Percentiles rank a stretch among this genome's conserved stretches.
These are phyloP conservation scores for Mimachlamys varia DNA, from an alignment of 2,888 invertebrate genomes.

Conservation along the genomic window DNA sequence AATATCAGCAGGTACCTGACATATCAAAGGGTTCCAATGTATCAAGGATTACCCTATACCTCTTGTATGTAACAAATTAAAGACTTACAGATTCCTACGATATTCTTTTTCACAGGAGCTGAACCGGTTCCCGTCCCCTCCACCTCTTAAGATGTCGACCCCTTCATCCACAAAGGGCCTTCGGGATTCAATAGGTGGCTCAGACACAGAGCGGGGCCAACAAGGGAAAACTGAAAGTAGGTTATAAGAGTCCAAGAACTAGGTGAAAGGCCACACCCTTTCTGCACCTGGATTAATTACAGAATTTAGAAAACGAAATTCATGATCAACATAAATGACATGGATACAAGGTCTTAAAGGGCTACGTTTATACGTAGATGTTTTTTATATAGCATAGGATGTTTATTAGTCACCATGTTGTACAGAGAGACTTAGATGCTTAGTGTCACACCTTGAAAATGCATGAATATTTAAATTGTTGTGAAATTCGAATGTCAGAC, in stretches of 20 bases:
- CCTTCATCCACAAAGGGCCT: conserved; percentile 48
- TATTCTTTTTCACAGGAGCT: conserved; percentile 61
- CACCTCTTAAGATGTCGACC: conserved; percentile 54
- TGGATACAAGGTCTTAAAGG: background rate
- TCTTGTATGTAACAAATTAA: no score
- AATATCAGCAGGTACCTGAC: no score
- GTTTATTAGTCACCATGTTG: background rate
- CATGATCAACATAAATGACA: background rate
- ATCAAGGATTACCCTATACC: background rate
- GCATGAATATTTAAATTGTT: background rate
- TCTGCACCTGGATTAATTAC: background rate
- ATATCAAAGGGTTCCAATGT: background rate
- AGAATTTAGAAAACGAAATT: no score
- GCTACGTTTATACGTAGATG: background rate
- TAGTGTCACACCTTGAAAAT: background rate
- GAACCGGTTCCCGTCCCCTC: conserved; percentile 68
- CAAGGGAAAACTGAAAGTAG: conserved; percentile 66
- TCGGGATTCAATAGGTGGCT: conserved; percentile 64
- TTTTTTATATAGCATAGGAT: background rate
- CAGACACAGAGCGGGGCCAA: conserved; percentile 62
- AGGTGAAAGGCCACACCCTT: background rate
- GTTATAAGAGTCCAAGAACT: conserved; percentile 16
- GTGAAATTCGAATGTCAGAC: no score
- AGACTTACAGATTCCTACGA: background rate
- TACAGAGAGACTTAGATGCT: background rate